Conservation (phyloP, 2,113 vertebrate genomes). For the Morone saxatilis region DNA sequence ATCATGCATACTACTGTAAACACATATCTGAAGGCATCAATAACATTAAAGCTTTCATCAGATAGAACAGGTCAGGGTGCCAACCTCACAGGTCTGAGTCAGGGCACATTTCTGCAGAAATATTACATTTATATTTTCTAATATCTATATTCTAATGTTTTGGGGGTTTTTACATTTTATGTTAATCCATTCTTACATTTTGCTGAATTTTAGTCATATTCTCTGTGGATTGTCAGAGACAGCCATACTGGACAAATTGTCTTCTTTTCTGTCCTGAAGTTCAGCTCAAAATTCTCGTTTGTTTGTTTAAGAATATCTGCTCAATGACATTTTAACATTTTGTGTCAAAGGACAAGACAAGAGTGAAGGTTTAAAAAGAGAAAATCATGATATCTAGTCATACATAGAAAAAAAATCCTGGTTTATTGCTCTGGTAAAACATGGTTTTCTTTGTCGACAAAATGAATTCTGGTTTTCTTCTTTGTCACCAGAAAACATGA, state of each 20-base stretch:
- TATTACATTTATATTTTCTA: background rate
- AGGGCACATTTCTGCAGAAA: background rate
- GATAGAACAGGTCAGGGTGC: background rate
- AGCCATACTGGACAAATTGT: background rate
- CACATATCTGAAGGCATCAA: conserved; percentile 7
- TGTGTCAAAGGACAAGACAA: background rate
- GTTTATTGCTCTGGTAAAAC: background rate
- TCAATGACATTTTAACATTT: conserved; percentile 21
- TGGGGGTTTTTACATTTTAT: background rate
- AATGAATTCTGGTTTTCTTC: background rate
- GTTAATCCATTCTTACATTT: background rate
- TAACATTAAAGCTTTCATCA: conserved; percentile 9
- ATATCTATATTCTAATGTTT: too few species aligned
- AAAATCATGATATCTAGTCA: too few species aligned
- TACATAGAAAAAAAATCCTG: too few species aligned
- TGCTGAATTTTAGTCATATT: background rate
- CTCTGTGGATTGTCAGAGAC: background rate
- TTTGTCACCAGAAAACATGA: background rate
- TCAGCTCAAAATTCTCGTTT: background rate
- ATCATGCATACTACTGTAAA: conserved; percentile 1
- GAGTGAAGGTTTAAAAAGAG: too few species aligned
- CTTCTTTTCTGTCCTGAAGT: conserved; percentile 11
- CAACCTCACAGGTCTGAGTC: background rate
- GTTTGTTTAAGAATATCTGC: background rate
- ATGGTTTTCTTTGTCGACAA: background rate